Percentiles rank a stretch among this genome's conserved stretches.
phyloP scores from a whole-genome alignment of 2,113 vertebrate genomes.

The Aptenodytes patagonicus region DNA sequence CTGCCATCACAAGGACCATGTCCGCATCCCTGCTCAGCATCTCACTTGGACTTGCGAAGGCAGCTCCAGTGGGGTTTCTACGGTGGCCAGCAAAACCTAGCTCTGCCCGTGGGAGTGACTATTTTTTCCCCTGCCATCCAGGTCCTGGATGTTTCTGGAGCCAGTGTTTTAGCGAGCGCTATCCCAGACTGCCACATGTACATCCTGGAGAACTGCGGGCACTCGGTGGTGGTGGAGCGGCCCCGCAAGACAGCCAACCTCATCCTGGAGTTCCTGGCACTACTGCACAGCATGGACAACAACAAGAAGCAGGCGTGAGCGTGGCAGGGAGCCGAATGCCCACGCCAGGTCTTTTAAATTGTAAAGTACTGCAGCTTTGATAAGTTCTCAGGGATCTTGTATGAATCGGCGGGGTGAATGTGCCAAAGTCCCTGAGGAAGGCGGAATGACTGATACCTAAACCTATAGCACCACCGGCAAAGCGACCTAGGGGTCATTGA shows the following conservation, averaged over 20 bases:
- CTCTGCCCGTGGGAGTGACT: background rate
- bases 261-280: conserved; percentile 81
- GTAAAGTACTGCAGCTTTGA: conserved; percentile 39
- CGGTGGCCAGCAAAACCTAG: background rate
- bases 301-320: conserved; percentile 83
- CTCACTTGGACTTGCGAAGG: background rate
- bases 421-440: conserved; percentile 74
- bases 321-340: background rate
- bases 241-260: conserved; percentile 88
- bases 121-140: conserved; percentile 6
- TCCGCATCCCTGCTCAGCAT: background rate
- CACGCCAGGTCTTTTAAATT: background rate
- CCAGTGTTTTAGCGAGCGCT: conserved; percentile 73
- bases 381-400: conserved; percentile 78
- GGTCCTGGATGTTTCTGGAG: conserved; percentile 91
- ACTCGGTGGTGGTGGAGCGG: conserved; percentile 87
- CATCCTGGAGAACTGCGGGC: conserved; percentile 91
- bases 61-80: background rate
- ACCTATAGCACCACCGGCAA: conserved; percentile 37
- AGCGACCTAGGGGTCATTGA: conserved; percentile 39
- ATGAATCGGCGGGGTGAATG: background rate
- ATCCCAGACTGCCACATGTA: conserved; percentile 81
- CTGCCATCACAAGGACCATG: background rate
- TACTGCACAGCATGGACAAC: conserved; percentile 76
- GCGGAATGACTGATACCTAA: conserved; percentile 24